These are phyloP conservation scores for Psilopogon haemacephalus DNA, from an alignment of 2,113 vertebrate species.

Conservation along the genomic window DNA sequence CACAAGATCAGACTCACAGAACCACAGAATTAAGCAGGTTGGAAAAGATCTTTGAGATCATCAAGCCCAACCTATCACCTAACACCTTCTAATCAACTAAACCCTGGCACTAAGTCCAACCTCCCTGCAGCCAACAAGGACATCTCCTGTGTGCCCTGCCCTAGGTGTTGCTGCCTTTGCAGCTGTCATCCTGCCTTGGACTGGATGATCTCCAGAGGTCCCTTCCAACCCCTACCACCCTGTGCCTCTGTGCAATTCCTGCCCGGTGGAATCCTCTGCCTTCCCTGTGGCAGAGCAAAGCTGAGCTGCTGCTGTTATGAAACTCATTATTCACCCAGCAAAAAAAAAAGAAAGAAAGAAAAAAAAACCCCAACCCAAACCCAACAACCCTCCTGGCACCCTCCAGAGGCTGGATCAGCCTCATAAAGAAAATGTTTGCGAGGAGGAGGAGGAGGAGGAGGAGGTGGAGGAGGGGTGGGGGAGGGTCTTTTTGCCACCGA, in stretches of 20 bases:
- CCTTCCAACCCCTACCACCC: not conserved
- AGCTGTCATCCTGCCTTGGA: too few relatives aligned
- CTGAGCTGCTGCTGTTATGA: not conserved
- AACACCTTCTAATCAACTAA: too few relatives aligned
- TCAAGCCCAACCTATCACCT: too few relatives aligned
- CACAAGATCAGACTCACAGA: too few relatives aligned
- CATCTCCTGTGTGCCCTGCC: too few relatives aligned
- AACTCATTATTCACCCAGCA: not conserved
- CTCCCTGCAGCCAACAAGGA: too few relatives aligned
- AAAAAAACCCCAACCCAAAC: too few relatives aligned
- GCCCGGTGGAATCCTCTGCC: rapidly evolving
- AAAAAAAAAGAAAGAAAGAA: not conserved
- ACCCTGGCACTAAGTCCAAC: too few relatives aligned
- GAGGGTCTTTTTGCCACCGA: not conserved
- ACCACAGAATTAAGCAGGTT: too few relatives aligned
- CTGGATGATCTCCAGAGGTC: too few relatives aligned
- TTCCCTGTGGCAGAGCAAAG: rapidly evolving
- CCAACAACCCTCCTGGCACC: not conserved
- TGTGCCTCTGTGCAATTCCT: not conserved
- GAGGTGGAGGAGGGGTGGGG: not conserved
- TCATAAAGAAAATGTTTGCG: not conserved
- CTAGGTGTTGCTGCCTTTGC: too few relatives aligned
- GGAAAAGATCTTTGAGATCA: too few relatives aligned
- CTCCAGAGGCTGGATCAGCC: not conserved
- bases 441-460: not conserved